Evolutionary conservation across 2,888 invertebrate species (phyloP), one percentile per base, ranked within the genome.

Genomic region (Xylota sylvarum): DNA sequence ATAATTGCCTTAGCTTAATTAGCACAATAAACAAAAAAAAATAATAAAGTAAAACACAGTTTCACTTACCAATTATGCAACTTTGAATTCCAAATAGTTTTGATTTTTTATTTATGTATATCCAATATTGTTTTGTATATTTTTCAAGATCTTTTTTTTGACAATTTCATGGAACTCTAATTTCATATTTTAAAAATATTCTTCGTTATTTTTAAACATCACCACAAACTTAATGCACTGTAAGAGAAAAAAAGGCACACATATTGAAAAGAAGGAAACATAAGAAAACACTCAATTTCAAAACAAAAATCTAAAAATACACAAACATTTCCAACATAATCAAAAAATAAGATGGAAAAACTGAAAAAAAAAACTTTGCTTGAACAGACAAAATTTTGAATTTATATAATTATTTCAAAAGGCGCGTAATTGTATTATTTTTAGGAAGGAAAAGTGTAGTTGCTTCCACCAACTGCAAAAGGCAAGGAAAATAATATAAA

Each of bases 191-290:
- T 62, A 74, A 64, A 32, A 67, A 56, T 69, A 52, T 74, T 55
- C 14, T 55, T 70, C 27, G 64, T 43, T 55, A 62, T 65, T 85
- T 81, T 74, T 77, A 76, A 81, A 84, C 64, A 65, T 84, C 55
- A 72, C 67, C 62, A 60, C 69, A 48, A 79, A 86, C 82, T 77
- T 77, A 86, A 86, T 82, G 73, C 82, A 86, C 86, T 86, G 77
- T 9, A 78, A 73, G 35, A 70, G 62, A 56, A 70, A 77, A 23
- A 43, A 58, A 76, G 43, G 67, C 23, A 64, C 30, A 70, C 35
- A 50, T 56, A 65, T 50, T 70, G 12, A 48, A 35, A 69, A 10
- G 48, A 56, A 14, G 27, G 55, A 64, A 72, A 55, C 23, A 48
- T 55, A 56, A 37, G 10, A 30, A 58, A 64, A 56, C 50, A 64